phyloP scores from a whole-genome alignment of 2,888 invertebrate genomes.

The Galeopsomyia nigrocyanea region DNA sequence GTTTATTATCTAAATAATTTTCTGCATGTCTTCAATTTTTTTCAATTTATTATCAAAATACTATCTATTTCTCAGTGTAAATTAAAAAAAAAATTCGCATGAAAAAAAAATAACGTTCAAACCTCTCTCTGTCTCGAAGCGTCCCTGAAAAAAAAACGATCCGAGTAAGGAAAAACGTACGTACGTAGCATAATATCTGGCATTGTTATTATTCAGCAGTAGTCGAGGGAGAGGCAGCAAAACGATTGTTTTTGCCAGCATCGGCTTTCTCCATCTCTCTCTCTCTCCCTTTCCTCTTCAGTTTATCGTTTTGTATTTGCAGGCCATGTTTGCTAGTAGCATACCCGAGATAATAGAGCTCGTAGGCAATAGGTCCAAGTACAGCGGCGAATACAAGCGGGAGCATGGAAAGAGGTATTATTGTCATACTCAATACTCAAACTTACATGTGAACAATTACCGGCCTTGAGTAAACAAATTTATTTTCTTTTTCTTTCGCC shows the following conservation, averaged over 20 bases:
- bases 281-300: constrained; percentile 49
- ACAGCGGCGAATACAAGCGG: constrained; percentile 99
- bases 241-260: constrained; percentile 45
- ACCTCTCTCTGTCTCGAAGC: too few relatives aligned
- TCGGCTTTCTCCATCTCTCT: constrained; percentile 28
- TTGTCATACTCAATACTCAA: constrained; percentile 33
- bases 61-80: too few relatives aligned
- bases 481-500: neutral
- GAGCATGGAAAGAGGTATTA: constrained; percentile 98
- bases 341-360: constrained; percentile 99
- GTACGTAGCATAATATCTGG: too few relatives aligned
- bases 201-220: neutral
- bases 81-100: too few relatives aligned
- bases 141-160: too few relatives aligned
- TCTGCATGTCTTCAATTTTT: too few relatives aligned
- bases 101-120: too few relatives aligned
- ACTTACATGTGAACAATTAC: constrained; percentile 24
- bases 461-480: constrained; percentile 34
- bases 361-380: constrained; percentile 99
- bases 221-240: neutral
- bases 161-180: too few relatives aligned
- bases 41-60: too few relatives aligned
- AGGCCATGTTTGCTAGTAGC: constrained; percentile 99
- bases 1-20: too few relatives aligned
- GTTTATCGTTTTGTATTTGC: constrained; percentile 75